Base-by-base conservation (phyloP, 2,888 invertebrate genomes). In the Caenorhabditis angaria region DNA sequence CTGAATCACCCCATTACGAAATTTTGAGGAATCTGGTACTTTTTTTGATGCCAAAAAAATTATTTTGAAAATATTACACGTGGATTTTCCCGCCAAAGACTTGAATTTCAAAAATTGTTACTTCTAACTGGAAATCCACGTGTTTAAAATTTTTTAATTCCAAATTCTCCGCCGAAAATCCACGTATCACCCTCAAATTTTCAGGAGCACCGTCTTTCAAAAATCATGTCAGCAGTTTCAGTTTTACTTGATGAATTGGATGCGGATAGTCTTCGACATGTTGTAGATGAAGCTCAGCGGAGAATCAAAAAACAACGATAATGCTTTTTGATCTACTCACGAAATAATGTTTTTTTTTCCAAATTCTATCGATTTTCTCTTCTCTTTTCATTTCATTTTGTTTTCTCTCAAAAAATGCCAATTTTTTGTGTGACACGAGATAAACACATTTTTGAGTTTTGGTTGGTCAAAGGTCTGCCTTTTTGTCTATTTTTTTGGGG, bases 201-300 rank as follows among this genome's bases (percentile, higher is more conserved):
- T 6, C 65, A 81, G 81, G 77, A 80, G 32, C 76, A 78, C n/a
- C 77, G 83, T 14, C 70, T 78, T 8, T 68, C 72, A 18, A 82
- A 81, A 61, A 80, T 83, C 35, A 78, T 83, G 73, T 79, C 82
- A 32, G 83, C 83, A 0, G 78, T 83, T 12, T 71, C 77, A 1
- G 80, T 80, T 24, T 65, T 83, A 22, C 59, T 83, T 32, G 83
- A 83, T 65, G 83, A 83, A 60, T 65, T 83, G 55, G 83, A 83
- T 65, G 70, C 68, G 18, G 81, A 82, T 24, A 81, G 80, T 5
- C 59, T 77, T 5, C 54, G 73, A 12, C 64, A 70, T 35, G 83
- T 83, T 14, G 75, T 83, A 32, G 83, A 83, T 41, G 82, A 83
- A 59, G 81, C 81, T 10, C 83, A 83, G 60, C 64, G 70, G 32